Conservation (phyloP, 2,797 vertebrate genomes). For the Sarcoramphus papa region DNA sequence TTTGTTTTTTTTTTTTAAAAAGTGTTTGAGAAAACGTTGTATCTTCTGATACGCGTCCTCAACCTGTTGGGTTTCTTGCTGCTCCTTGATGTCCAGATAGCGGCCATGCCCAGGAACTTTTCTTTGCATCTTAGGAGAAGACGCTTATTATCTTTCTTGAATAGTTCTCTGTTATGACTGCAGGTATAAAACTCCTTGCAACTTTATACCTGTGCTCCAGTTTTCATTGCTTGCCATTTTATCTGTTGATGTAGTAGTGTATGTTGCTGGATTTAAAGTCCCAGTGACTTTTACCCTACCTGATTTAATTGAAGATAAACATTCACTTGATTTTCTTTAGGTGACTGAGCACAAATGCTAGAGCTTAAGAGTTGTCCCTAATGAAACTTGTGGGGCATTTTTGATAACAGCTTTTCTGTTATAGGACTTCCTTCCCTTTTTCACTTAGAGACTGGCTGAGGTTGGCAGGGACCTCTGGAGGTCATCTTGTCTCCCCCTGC, state of each 20-base stretch:
- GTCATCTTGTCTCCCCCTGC: neutral
- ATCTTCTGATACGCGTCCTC: neutral
- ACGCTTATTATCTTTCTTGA: neutral
- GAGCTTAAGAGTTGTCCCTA: neutral
- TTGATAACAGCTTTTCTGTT: neutral
- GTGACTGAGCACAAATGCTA: neutral
- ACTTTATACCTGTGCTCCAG: neutral
- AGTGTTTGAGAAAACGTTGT: neutral
- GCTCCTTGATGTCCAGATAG: neutral
- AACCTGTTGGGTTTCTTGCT: neutral
- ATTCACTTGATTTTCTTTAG: neutral
- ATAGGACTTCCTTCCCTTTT: neutral
- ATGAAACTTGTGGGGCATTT: neutral
- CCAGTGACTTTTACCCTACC: neutral
- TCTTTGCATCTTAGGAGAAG: neutral
- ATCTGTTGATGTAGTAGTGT: neutral
- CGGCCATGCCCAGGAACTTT: neutral
- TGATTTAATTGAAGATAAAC: neutral
- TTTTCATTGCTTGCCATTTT: neutral
- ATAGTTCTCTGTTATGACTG: neutral
- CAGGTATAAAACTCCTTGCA: neutral
- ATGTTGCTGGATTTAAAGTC: neutral
- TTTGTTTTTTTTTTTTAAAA: too few relatives aligned
- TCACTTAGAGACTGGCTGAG: neutral
- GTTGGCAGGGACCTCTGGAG: neutral